phyloP scores from a whole-genome alignment of 2,113 vertebrate genomes.

The Calidris pygmaea region DNA sequence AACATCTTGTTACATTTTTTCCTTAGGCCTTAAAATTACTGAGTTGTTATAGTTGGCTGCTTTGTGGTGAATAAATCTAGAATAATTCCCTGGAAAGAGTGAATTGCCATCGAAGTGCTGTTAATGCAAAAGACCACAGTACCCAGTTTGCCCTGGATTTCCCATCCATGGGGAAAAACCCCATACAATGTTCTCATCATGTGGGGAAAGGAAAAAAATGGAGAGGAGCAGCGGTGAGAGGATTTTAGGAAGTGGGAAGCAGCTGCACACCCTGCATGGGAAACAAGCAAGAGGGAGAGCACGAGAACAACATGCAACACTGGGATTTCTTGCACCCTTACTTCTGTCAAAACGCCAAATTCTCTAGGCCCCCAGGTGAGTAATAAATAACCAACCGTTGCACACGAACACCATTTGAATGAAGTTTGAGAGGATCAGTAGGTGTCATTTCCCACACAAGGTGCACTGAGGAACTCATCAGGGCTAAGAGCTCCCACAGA shows the following conservation, averaged over 20 bases:
- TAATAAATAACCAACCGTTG: not conserved
- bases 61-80: constrained; percentile 69
- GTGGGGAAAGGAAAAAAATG: not conserved
- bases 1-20: constrained; percentile 70
- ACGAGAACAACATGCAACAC: rapidly evolving
- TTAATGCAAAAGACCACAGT: constrained; percentile 38
- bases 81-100: constrained; percentile 72
- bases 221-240: not conserved
- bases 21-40: constrained; percentile 67
- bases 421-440: not conserved
- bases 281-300: not conserved
- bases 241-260: constrained; percentile 43
- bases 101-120: constrained; percentile 8
- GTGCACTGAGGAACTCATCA: not conserved
- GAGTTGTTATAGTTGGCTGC: constrained; percentile 67
- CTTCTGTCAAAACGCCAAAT: not conserved
- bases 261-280: not conserved
- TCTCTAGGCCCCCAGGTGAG: not conserved
- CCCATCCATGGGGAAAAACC: not conserved
- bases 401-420: not conserved
- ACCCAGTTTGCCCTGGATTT: not conserved
- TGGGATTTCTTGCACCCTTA: not conserved
- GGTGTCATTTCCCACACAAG: not conserved
- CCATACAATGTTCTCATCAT: not conserved
- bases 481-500: not conserved